Conservation (phyloP, 2,113 vertebrate genomes). For the Alectura lathami region DNA sequence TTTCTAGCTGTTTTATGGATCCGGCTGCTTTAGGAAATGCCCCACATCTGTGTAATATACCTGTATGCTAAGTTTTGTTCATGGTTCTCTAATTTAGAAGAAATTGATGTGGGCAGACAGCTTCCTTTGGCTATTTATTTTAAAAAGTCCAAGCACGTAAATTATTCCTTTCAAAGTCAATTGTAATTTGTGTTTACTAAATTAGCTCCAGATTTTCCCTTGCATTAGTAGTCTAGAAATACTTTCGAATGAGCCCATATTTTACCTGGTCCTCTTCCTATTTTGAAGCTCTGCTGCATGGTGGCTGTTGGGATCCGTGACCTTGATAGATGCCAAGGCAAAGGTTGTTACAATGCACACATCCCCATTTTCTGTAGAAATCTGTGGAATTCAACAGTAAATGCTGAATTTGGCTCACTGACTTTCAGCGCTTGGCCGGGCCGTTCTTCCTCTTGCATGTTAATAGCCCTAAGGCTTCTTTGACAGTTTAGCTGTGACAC, state of each 20-base stretch:
- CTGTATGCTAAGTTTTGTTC: not conserved
- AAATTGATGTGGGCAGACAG: conserved; percentile 4
- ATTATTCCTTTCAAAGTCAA: conserved; percentile 34
- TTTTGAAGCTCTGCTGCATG: not conserved
- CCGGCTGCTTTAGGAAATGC: not conserved
- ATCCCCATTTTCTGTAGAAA: not conserved
- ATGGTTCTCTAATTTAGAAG: conserved; percentile 16
- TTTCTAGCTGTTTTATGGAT: not conserved
- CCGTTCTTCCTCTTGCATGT: not conserved
- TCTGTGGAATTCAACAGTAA: not conserved
- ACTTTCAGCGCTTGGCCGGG: not conserved
- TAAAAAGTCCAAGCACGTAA: conserved; percentile 18
- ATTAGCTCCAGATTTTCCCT: conserved; percentile 42
- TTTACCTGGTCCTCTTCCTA: not conserved
- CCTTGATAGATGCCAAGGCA: not conserved
- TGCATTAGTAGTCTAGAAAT: not conserved
- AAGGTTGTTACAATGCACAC: not conserved
- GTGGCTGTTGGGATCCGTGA: not conserved
- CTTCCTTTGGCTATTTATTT: conserved; percentile 53
- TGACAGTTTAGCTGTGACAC: not conserved
- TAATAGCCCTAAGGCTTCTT: not conserved
- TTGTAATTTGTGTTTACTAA: conserved; percentile 45
- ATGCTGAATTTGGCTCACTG: not conserved
- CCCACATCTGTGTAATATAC: not conserved
- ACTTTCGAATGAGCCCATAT: not conserved